phyloP scores from a whole-genome alignment of 2,797 vertebrate species.

The Sorex maritimensis region DNA sequence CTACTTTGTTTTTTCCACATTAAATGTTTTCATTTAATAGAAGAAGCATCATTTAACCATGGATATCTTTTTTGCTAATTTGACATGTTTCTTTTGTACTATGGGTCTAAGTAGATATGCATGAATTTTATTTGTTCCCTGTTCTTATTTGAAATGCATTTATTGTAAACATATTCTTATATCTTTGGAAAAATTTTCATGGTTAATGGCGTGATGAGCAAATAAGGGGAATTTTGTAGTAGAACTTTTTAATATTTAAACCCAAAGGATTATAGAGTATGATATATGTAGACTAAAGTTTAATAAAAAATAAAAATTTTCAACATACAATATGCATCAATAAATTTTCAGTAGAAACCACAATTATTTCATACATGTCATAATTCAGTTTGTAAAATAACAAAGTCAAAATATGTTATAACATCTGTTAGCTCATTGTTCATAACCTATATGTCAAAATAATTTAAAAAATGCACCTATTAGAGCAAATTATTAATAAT shows the following conservation, averaged over 20 bases:
- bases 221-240: slow-evolving; percentile 48
- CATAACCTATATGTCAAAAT: not conserved
- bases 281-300: slow-evolving; percentile 72
- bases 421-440: not conserved
- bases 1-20: not conserved
- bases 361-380: not conserved
- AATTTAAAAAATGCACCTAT: not conserved
- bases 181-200: slow-evolving; percentile 31
- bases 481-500: slow-evolving; percentile 55
- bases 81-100: not conserved
- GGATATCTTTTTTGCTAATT: not conserved
- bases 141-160: slow-evolving; percentile 19
- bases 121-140: slow-evolving; percentile 1
- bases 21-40: not conserved
- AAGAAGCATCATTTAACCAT: not conserved
- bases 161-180: not conserved
- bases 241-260: slow-evolving; percentile 75
- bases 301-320: slow-evolving; percentile 68
- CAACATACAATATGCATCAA: slow-evolving; percentile 50
- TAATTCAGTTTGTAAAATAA: not conserved
- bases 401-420: slow-evolving; percentile 27
- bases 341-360: slow-evolving; percentile 8
- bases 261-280: slow-evolving; percentile 72
- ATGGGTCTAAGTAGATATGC: not conserved
- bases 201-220: slow-evolving; percentile 61